Conservation (phyloP, 64 coral and sea anemone genomes). For the Montipora foliosa region DNA sequence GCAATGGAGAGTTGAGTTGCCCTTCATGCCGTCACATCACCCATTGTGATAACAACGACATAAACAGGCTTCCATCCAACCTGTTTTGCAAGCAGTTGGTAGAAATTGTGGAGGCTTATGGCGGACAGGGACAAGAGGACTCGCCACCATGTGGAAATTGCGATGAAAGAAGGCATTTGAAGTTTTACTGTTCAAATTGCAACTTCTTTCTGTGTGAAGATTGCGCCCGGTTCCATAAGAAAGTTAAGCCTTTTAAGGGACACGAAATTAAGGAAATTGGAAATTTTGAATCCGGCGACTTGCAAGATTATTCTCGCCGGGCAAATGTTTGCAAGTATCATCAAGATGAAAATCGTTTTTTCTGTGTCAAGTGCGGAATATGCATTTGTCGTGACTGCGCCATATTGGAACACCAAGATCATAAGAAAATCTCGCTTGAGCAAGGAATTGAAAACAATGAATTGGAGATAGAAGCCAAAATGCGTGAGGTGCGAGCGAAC, state of each 20-base stretch:
- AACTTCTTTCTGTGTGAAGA: not conserved
- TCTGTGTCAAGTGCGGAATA: not conserved
- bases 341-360: not conserved
- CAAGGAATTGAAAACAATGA: not conserved
- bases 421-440: conserved; percentile 1
- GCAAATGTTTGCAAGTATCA: not conserved
- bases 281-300: not conserved
- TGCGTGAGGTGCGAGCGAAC: not conserved
- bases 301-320: not conserved
- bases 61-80: conserved; percentile 62
- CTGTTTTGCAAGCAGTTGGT: conserved; percentile 42
- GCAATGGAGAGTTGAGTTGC: not conserved
- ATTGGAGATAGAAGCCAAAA: not conserved
- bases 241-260: not conserved
- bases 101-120: conserved; percentile 78
- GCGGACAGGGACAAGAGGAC: conserved; percentile 43
- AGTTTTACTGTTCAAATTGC: not conserved
- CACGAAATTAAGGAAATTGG: not conserved
- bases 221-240: not conserved
- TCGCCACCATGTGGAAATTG: not conserved
- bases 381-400: conserved; percentile 23
- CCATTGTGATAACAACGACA: conserved; percentile 21
- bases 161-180: not conserved
- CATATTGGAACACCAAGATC: not conserved
- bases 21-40: not conserved